Conservation (phyloP, 2,113 vertebrate species). For the Corydoras sp. region DNA sequence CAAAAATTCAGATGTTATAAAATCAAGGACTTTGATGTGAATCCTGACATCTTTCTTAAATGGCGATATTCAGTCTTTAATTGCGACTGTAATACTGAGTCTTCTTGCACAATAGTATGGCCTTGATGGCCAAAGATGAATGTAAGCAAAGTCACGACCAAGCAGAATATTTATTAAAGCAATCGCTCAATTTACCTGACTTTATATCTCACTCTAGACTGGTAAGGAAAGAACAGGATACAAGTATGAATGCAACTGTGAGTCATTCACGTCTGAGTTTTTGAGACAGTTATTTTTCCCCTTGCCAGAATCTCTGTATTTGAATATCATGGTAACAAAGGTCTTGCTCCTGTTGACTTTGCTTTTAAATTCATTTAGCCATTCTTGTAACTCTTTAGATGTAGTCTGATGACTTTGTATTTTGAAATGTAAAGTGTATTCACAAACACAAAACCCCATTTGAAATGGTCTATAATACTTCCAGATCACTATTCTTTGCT, state of each 20-base stretch:
- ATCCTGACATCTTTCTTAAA: not conserved
- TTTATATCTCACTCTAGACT: not conserved
- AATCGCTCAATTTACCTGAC: conserved; percentile 5
- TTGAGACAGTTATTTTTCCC: too few relatives aligned
- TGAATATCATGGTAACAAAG: too few relatives aligned
- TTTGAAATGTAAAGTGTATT: too few relatives aligned
- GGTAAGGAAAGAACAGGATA: not conserved
- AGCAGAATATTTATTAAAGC: not conserved
- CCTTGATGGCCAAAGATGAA: conserved; percentile 25
- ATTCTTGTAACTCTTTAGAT: too few relatives aligned
- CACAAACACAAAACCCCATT: too few relatives aligned
- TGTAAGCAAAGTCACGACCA: not conserved
- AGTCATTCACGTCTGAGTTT: not conserved
- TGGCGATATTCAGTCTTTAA: not conserved
- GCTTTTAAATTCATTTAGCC: too few relatives aligned
- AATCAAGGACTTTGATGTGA: conserved; percentile 19
- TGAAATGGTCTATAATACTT: too few relatives aligned
- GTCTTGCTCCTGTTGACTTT: too few relatives aligned
- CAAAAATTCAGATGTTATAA: conserved; percentile 20
- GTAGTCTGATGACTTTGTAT: too few relatives aligned
- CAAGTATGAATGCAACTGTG: not conserved
- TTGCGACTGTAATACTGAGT: conserved; percentile 11
- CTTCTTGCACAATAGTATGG: conserved; percentile 10
- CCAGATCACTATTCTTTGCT: too few relatives aligned
- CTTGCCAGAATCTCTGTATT: too few relatives aligned